Conservation (phyloP, 2,113 vertebrate species). For the Trinectes maculatus region DNA sequence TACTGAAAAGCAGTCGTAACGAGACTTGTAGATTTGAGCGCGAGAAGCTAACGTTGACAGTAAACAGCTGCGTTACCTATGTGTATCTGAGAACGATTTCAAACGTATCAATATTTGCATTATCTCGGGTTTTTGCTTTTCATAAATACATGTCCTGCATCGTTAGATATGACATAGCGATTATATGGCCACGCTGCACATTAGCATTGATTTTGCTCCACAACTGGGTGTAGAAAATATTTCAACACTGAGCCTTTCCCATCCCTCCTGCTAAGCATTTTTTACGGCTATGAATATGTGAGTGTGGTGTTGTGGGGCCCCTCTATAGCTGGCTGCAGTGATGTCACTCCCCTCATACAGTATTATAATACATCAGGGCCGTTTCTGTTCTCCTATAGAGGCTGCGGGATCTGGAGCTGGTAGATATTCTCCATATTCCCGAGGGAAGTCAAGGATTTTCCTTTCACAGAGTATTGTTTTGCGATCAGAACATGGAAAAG, state of each 20-base stretch:
- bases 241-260: slow-evolving; percentile 12
- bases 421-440: slow-evolving; percentile 3
- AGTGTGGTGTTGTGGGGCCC: slow-evolving; percentile 50
- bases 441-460: neutral
- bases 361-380: slow-evolving; percentile 38
- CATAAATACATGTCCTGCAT: neutral
- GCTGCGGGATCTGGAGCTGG: slow-evolving; percentile 16
- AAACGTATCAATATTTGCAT: neutral
- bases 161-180: neutral
- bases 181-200: neutral
- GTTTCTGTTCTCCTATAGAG: slow-evolving; percentile 24
- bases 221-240: slow-evolving; percentile 11
- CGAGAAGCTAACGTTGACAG: slow-evolving; percentile 3
- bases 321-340: slow-evolving; percentile 39
- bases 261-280: slow-evolving; percentile 43
- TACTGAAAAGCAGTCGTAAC: slow-evolving; percentile 30
- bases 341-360: slow-evolving; percentile 50
- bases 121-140: neutral
- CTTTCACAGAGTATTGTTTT: neutral
- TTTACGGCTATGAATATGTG: slow-evolving; percentile 17
- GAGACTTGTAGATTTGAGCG: slow-evolving; percentile 15
- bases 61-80: neutral
- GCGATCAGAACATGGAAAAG: neutral
- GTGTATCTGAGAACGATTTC: too few species aligned
- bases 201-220: slow-evolving; percentile 16